Base-by-base conservation (phyloP, 92 coral and sea anemone genomes). In the Nematostella vectensis region DNA sequence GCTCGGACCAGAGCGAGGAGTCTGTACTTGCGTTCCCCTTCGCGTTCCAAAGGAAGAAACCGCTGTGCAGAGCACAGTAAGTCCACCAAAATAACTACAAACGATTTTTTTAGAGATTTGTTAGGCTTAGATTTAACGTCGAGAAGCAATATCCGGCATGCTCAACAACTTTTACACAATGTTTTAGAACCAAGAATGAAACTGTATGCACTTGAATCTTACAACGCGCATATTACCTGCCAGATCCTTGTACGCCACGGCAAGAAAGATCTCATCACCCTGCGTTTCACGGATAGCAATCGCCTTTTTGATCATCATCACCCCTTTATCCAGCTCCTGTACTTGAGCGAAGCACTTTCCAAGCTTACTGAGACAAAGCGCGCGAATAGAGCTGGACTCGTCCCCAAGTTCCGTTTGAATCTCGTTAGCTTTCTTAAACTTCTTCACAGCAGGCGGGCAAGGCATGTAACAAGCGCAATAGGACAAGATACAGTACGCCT, bases 401-500 rank as follows among this genome's bases (percentile, higher is more conserved):
- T 82, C 82, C 24, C 93, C 94, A 22, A 93, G 93, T 13, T 28
- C 53, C 1, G 55, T 56, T 61, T 78, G 94, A 40, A 86, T 71
- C 48, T 55, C 61, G 51, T 78, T 69, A 1, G 99, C 99, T 64
- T 87, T 80, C 36, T 77, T 67, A 66, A 93, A 93, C 76, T 67
- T 79, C 58, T 75, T 45, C 1, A 83, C 95, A 15, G 99, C 99
- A 0, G 77, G 38, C 3, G 99, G 96, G 31, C 99, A 93, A 8
- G 99, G 99, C 30, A 79, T 82, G 51, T 77, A 93, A 20, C 99
- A 93, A 2, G 96, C 89, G 62, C 99, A 93, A 37, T 93, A 96
- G 1, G 88, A 80, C 40, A 80, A 72, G 51, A 85, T 80, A 62
- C 88, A 81, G 61, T 87, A 93, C 19, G 95, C 99, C 40, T 82